Base-by-base conservation (phyloP, 2,888 invertebrate species). In the Corbicula japonica region DNA sequence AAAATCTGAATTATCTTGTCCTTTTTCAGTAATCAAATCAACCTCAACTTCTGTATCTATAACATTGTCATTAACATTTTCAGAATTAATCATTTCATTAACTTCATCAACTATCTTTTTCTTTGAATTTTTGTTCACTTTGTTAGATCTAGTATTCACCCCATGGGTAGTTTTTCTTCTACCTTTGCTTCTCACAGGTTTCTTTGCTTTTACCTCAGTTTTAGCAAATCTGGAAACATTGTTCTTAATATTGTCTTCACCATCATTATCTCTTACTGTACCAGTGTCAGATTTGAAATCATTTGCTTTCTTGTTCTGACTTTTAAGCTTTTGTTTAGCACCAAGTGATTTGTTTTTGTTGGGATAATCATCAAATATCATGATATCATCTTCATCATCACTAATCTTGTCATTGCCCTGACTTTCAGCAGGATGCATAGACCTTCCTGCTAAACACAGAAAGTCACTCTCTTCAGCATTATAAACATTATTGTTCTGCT, bases 301-400 rank as follows among this genome's bases (percentile, higher is more conserved):
- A 32, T 54, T 28, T 63, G 8, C 4, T 28, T 61, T 21, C 21
- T 54, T n/a, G 28, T 23, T 72, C 32, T 62, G 23, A 23, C 21
- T 3, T 35, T 58, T 8, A n/a, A n/a, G 3, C 30, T 30, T 54
- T 54, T 54, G 28, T 60, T n/a, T 18, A 41, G 28, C 35, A 35
- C 21, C 12, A 60, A 15, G 41, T 41, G 38, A 21, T n/a, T 60
- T 34, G 38, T 38, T 66, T n/a, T 60, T 34, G 38, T 38, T 66
- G 4, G 15, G 30, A 38, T 66, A 52, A 26, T 76, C 69, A 34
- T 69, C 76, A 21, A 76, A 23, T 21, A 76, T 61, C 15, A 32
- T 32, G 21, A 76, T 76, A 34, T 76, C 76, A 48, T 66, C 70
- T 38, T 70, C 71, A 1, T 35, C 38, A 30, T 66, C 66, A 28